These are phyloP conservation scores for Phenganax marumi DNA, from an alignment of 92 coral and sea anemone genomes.

Conservation along the genomic window DNA sequence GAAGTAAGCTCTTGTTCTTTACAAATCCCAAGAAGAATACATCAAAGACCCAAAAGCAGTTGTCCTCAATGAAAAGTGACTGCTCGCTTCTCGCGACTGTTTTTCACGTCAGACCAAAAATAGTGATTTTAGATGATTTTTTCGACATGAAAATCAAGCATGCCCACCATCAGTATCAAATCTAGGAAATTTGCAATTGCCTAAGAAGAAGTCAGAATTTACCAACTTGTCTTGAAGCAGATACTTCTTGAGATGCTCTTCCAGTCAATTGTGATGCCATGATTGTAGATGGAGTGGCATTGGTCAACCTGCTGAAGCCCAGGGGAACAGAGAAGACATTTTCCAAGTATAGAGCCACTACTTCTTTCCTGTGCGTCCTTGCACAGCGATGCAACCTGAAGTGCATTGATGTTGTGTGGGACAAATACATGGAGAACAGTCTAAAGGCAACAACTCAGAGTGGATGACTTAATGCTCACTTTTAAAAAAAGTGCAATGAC, in stretches of 20 bases:
- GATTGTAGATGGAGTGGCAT: neutral
- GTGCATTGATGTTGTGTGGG: conserved; percentile 46
- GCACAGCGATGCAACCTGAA: conserved; percentile 20
- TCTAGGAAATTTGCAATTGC: neutral
- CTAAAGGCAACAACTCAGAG: conserved; percentile 50
- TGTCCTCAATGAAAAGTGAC: conserved; percentile 50
- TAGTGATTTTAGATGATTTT: conserved; percentile 51
- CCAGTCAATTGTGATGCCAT: neutral
- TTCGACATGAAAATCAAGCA: conserved; percentile 60
- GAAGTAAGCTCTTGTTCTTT: conserved; percentile 59
- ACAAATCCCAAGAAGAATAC: neutral
- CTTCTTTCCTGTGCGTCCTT: conserved; percentile 39
- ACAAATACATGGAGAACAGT: conserved; percentile 41
- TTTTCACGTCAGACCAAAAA: conserved; percentile 60
- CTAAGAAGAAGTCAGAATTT: conserved; percentile 5
- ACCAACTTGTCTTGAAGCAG: conserved; percentile 2
- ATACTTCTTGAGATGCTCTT: neutral
- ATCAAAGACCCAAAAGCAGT: conserved; percentile 48
- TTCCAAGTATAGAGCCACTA: neutral
- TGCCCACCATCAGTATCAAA: conserved; percentile 20
- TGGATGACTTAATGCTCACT: no score
- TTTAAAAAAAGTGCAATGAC: no score
- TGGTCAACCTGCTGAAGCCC: neutral
- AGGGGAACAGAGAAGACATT: neutral
- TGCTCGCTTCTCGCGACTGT: conserved; percentile 58